These are phyloP conservation scores for Bolinopsis microptera DNA, from an alignment of 37 sponge, comb jelly and placozoan genomes.

Conservation along the genomic window DNA sequence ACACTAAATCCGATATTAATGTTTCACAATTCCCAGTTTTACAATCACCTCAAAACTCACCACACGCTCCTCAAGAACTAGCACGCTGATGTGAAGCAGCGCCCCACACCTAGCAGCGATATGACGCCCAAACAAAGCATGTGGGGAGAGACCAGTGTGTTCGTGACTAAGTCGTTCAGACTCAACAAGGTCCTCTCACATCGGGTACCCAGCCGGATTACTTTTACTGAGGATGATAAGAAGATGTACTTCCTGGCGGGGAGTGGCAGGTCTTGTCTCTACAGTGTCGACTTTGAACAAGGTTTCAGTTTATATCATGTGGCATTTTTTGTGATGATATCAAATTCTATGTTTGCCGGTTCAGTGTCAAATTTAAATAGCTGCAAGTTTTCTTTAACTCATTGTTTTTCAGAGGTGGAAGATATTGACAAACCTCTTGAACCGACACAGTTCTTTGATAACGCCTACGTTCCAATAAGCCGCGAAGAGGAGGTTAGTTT, in stretches of 20 bases:
- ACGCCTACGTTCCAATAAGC: constrained; percentile 50
- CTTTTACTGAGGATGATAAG: constrained; percentile 65
- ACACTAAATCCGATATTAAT: too few species aligned
- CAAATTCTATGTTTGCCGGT: too few species aligned
- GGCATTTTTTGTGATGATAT: too few species aligned
- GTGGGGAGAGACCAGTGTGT: constrained; percentile 10
- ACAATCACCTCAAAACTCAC: too few species aligned
- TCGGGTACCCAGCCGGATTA: constrained; percentile 43
- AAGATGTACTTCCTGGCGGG: constrained; percentile 65
- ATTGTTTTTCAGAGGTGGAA: not conserved
- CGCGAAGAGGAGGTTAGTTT: constrained; percentile 45
- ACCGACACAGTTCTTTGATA: constrained; percentile 42
- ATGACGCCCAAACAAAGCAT: constrained; percentile 58
- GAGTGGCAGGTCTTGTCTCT: constrained; percentile 46
- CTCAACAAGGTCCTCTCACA: constrained; percentile 60
- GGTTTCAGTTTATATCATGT: too few species aligned
- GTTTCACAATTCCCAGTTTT: too few species aligned
- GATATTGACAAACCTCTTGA: constrained; percentile 41
- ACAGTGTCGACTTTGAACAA: constrained; percentile 45
- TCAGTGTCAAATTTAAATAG: too few species aligned
- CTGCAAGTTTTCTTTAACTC: too few species aligned
- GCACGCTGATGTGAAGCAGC: not conserved
- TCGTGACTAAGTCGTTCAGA: constrained; percentile 55
- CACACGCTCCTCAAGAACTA: not conserved
- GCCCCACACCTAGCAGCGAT: not conserved